phyloP scores from a whole-genome alignment of 1,140 invertebrate genomes.

The Melitaea cinxia region DNA sequence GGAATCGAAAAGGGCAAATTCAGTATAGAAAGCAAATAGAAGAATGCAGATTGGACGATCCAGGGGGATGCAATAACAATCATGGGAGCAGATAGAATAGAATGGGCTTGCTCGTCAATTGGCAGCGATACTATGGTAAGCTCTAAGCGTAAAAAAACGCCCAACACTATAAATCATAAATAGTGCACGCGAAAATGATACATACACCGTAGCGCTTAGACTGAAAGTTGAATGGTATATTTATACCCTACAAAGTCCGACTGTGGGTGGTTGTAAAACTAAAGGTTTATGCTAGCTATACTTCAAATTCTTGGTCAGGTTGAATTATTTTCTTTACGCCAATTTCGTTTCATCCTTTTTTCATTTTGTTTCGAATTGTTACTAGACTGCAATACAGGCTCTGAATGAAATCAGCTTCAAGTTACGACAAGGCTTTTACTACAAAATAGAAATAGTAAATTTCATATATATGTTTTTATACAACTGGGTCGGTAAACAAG shows the following conservation, averaged over 20 bases:
- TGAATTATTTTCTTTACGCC: not conserved
- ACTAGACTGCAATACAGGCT: too few relatives aligned
- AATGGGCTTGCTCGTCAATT: constrained; percentile 34
- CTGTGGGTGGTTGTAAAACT: constrained; percentile 8
- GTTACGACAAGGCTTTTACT: too few relatives aligned
- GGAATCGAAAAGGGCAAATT: constrained; percentile 19
- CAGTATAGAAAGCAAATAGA: constrained; percentile 37
- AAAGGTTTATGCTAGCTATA: constrained; percentile 12
- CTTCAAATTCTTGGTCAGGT: constrained; percentile 7
- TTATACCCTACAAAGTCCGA: not conserved
- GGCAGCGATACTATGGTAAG: constrained; percentile 21
- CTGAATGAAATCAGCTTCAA: too few relatives aligned
- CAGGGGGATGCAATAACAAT: constrained; percentile 51
- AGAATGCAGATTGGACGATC: constrained; percentile 40
- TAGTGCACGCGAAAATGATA: not conserved
- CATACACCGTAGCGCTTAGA: not conserved
- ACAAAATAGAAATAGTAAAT: too few relatives aligned
- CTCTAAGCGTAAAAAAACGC: constrained; percentile 12
- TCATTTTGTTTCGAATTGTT: not conserved
- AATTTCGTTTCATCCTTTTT: not conserved
- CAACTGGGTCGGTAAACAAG: too few relatives aligned
- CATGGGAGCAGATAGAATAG: constrained; percentile 47
- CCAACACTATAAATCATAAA: not conserved
- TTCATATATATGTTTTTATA: too few relatives aligned
- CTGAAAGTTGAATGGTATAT: not conserved